These are phyloP conservation scores for Lepidochitona cinerea DNA, from an alignment of 2,888 invertebrate genomes.

Conservation along the genomic window DNA sequence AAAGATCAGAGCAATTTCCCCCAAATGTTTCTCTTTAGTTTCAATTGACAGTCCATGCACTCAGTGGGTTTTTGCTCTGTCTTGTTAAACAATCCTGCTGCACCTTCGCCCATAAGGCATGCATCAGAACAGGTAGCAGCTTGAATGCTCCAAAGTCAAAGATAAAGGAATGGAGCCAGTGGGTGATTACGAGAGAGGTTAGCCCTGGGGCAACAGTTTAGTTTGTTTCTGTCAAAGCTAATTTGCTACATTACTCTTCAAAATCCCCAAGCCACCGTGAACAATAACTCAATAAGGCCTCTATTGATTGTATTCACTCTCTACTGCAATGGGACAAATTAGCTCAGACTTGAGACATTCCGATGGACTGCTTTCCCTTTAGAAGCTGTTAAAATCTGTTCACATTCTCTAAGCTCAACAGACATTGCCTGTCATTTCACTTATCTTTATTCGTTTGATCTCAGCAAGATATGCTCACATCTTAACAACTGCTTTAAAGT, in stretches of 20 bases:
- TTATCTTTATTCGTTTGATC: no score
- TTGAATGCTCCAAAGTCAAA: not conserved
- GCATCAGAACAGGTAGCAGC: not conserved
- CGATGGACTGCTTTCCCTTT: not conserved
- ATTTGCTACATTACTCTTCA: slow-evolving; percentile 6
- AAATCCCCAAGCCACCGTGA: not conserved
- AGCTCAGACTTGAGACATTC: not conserved
- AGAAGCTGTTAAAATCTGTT: not conserved
- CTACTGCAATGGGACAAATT: not conserved
- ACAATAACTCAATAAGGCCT: slow-evolving; percentile 6
- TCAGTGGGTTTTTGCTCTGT: no score
- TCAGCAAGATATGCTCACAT: no score
- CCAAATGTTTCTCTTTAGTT: no score
- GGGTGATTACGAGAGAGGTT: not conserved
- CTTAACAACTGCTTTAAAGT: no score
- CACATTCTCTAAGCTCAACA: no score
- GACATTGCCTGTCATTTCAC: no score
- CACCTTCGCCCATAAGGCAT: no score
- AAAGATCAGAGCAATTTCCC: no score
- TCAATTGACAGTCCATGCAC: no score
- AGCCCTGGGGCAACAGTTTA: not conserved
- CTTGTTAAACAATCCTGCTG: no score
- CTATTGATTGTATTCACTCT: not conserved
- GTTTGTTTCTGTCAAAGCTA: slow-evolving; percentile 2
- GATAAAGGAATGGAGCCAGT: not conserved